Evolutionary conservation across 2,888 invertebrate genomes (phyloP).

Genomic region (Brenthis hecate): DNA sequence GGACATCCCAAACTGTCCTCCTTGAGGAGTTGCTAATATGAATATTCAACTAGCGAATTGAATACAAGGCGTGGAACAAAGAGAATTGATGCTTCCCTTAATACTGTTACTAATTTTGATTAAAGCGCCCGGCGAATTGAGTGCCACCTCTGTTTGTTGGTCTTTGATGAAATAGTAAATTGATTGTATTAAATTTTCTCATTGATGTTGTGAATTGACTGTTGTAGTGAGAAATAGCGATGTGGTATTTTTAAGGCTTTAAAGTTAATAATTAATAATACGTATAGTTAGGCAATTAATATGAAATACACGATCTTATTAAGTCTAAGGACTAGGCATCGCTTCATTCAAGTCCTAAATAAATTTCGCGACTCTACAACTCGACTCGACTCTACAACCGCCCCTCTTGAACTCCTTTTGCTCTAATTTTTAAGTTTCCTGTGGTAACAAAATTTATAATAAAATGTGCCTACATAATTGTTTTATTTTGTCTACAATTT

Average conservation of each 20-base stretch:
- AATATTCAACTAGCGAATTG: slow-evolving; percentile 67
- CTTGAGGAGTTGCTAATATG: slow-evolving; percentile 54
- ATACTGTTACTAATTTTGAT: slow-evolving; percentile 52
- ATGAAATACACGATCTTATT: too few relatives aligned
- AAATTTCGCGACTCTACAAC: too few relatives aligned
- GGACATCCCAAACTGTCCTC: slow-evolving; percentile 48
- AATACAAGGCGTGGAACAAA: slow-evolving; percentile 52
- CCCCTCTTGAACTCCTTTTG: too few relatives aligned
- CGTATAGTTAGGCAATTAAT: background rate
- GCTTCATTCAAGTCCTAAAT: too few relatives aligned
- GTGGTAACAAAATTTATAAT: too few relatives aligned
- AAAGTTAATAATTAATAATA: background rate
- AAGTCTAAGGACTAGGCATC: too few relatives aligned
- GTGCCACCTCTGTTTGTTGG: slow-evolving; percentile 44
- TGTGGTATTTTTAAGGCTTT: slow-evolving; percentile 3
- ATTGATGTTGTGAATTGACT: slow-evolving; percentile 24
- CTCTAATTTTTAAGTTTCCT: too few relatives aligned
- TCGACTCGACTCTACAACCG: too few relatives aligned
- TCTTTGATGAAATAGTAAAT: slow-evolving; percentile 39
- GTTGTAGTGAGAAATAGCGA: slow-evolving; percentile 11
- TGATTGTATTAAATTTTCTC: slow-evolving; percentile 32
- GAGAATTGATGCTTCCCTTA: slow-evolving; percentile 52
- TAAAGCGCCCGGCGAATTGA: slow-evolving; percentile 55
- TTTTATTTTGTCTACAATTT: too few relatives aligned
- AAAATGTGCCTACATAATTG: too few relatives aligned